phyloP scores from a whole-genome alignment of 2,113 vertebrate genomes.

The Atrichornis clamosus region DNA sequence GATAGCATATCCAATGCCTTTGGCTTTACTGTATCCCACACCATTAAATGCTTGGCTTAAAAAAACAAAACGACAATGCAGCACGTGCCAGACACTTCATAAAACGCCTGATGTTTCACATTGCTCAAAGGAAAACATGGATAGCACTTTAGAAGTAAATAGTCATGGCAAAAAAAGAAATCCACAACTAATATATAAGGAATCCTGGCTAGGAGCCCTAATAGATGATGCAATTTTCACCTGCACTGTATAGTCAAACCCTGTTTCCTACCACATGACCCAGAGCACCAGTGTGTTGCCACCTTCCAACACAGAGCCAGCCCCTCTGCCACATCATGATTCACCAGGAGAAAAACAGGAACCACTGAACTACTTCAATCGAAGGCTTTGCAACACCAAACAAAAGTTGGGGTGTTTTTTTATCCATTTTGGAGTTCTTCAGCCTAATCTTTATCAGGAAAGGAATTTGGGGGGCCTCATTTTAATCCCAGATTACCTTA shows the following conservation, averaged over 20 bases:
- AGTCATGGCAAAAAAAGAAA: background rate
- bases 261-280: background rate
- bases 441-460: background rate
- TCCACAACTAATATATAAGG: background rate
- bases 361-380: background rate
- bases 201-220: background rate
- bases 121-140: background rate
- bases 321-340: background rate
- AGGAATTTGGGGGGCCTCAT: background rate
- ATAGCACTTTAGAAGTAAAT: background rate
- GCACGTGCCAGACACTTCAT: background rate
- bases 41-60: background rate
- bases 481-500: background rate
- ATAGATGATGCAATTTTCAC: background rate
- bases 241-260: background rate
- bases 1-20: background rate
- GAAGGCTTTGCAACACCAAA: background rate
- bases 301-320: background rate
- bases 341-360: background rate
- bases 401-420: background rate
- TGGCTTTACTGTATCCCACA: background rate
- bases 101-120: background rate
- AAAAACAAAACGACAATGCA: background rate
- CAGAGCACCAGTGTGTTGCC: rapidly evolving
- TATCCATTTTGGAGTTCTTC: background rate